Evolutionary conservation across 92 coral and sea anemone species (phyloP), one percentile per base, ranked within the genome.

Genomic region (Parazoanthus swiftii): DNA sequence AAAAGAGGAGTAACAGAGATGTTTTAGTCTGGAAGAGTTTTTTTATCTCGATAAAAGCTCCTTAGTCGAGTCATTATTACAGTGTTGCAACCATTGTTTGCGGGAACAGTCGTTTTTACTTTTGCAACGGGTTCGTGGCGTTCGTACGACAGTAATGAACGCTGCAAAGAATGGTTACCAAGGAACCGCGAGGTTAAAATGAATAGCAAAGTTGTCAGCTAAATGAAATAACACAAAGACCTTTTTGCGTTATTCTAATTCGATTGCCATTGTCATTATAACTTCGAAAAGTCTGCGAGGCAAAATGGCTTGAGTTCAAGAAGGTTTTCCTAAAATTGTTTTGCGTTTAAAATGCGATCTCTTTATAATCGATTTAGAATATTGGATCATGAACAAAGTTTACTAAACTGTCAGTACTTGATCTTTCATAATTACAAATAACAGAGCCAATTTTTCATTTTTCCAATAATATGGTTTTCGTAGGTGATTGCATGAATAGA

Each of bases 351-450:
- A 70, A 68, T 83, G 44, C 65, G 63, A 73, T 70, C 46, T 84
- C 79, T 43, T 37, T 37, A 44, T 70, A 84, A 44, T 33, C 78
- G 68, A 46, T 84, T 84, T 66, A 20, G 43, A 83, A 84, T 46
- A 44, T 84, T 84, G 77, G 87, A 84, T 46, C 15, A 51, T 16
- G 26, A 68, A 44, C 77, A 84, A 46, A 72, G 13, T 84, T 82
- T 18, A 46, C 79, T n/a, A 6, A 84, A 84, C 77, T 84, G 87
- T 71, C 87, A 84, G 46, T 48, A 48, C 78, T 84, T 84, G 78
- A 46, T 84, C 74, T 84, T 43, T 70, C 66, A 18, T 84, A 84
- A 84, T 84, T 84, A 72, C 68, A 46, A 46, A 71, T 84, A 84
- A 84, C 87, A 16, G 43, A 16, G 63, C 66, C 66, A 71, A 71